Conservation (phyloP, 2,888 invertebrate species). For the Neoitamus cyanurus region DNA sequence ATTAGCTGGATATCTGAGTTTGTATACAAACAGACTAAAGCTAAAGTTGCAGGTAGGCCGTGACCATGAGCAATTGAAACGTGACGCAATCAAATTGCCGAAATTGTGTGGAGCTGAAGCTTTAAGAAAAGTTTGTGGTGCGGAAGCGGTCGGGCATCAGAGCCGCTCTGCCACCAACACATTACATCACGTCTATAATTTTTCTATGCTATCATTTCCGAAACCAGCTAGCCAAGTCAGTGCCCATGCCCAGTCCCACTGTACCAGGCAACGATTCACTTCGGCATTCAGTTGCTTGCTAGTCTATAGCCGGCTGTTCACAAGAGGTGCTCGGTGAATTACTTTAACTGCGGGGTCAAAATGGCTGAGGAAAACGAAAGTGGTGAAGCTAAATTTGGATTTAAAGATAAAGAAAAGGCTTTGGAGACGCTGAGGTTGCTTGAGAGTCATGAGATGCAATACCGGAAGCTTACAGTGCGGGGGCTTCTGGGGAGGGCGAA, state of each 20-base stretch:
- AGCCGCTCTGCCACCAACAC: background rate
- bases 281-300: background rate
- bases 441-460: constrained; percentile 74
- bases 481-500: constrained; percentile 71
- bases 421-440: constrained; percentile 74
- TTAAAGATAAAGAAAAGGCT: constrained; percentile 78
- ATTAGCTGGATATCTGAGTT: background rate
- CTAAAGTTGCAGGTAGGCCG: background rate
- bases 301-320: no score
- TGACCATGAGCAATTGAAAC: background rate
- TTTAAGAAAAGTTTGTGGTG: background rate
- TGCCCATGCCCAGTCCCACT: background rate
- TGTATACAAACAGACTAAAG: background rate
- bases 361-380: constrained; percentile 71
- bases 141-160: background rate
- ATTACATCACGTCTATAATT: constrained; percentile 1
- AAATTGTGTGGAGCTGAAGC: background rate
- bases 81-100: background rate
- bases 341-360: constrained; percentile 46
- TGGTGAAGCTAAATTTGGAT: constrained; percentile 74
- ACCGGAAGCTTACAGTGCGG: constrained; percentile 73
- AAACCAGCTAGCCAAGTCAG: background rate
- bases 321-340: background rate
- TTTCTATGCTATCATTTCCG: background rate
- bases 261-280: background rate